Evolutionary conservation across 2,113 vertebrate genomes (phyloP), one percentile per base, ranked within the genome.

Genomic region (Pseudolaguvia tuberculata): DNA sequence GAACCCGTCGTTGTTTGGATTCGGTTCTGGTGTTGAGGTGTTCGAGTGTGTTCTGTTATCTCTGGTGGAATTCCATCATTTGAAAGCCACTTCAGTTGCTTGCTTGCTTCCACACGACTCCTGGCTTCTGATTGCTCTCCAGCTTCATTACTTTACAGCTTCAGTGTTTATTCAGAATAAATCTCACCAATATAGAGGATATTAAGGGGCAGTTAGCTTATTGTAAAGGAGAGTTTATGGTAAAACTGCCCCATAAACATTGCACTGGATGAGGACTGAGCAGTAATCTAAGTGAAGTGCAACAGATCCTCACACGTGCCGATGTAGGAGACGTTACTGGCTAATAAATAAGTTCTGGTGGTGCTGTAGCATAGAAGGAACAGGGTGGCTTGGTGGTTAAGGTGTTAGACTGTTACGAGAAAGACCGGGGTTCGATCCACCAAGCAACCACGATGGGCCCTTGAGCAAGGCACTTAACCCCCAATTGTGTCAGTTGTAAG

Each of bases 191-290:
- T 79, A 78, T 72, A 59, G 84, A 86, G 84, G 79, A 84, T 88
- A 89, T 90, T 90, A 88, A 87, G 76, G 61, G 73, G 84, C 84
- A 78, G 87, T 82, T 80, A 88, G 85, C 82, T 86, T 87, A 87
- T 87, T 91, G 86, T 90, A 91, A 90, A 88, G 87, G 86, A 82
- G 83, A 78, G 80, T 89, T 90, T 90, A 90, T 90, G 87, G 88
- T 89, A 91, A 90, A 92, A 88, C 84, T 83, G 86, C 80, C 86
- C 77, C 86, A 90, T 91, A 92, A 91, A 91, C 80, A 81, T 7
- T 21, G 42, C 67, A 80, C 83, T 84, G 78, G 86, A 82, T 86
- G 84, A 84, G 51, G 63, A 67, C 15, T 20, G 45, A 50, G 63
- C 45, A 5, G 63, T 29, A 50, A 50, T 67, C 23, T 3, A 50